Conservation (phyloP, 53 echinoderm and acorn worm species). For the Antedon mediterranea region DNA sequence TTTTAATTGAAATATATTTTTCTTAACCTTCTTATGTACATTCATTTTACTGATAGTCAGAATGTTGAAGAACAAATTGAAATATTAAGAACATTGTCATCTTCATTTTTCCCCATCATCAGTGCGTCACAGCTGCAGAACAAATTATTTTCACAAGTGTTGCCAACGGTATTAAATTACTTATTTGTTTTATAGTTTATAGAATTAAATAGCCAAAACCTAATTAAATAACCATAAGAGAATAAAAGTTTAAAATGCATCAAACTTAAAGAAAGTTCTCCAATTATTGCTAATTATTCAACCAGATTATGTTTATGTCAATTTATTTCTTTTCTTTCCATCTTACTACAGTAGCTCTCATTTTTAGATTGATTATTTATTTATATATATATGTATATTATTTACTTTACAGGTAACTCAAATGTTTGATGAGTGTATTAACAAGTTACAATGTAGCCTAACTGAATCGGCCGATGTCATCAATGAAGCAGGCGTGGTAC, state of each 20-base stretch:
- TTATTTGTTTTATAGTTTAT: no score
- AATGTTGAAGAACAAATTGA: slow-evolving; percentile 23
- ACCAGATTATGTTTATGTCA: no score
- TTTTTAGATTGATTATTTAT: no score
- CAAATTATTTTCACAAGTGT: slow-evolving; percentile 35
- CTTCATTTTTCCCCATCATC: slow-evolving; percentile 42
- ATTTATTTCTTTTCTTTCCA: no score
- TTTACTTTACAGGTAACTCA: neutral
- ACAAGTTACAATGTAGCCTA: neutral
- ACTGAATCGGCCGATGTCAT: neutral
- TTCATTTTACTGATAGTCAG: slow-evolving; percentile 52
- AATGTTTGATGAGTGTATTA: neutral
- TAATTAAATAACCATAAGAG: no score
- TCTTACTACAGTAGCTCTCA: no score
- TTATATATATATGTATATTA: neutral
- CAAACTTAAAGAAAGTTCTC: no score
- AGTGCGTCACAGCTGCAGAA: slow-evolving; percentile 27
- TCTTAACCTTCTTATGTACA: neutral
- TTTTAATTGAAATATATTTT: no score
- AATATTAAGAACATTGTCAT: slow-evolving; percentile 37
- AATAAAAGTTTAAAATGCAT: no score
- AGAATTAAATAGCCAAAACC: no score
- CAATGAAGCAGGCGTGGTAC: neutral
- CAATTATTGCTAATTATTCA: no score
- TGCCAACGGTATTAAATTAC: slow-evolving; percentile 46